Base-by-base conservation (phyloP, 2,797 vertebrate genomes). In the Fistularia commersonii region DNA sequence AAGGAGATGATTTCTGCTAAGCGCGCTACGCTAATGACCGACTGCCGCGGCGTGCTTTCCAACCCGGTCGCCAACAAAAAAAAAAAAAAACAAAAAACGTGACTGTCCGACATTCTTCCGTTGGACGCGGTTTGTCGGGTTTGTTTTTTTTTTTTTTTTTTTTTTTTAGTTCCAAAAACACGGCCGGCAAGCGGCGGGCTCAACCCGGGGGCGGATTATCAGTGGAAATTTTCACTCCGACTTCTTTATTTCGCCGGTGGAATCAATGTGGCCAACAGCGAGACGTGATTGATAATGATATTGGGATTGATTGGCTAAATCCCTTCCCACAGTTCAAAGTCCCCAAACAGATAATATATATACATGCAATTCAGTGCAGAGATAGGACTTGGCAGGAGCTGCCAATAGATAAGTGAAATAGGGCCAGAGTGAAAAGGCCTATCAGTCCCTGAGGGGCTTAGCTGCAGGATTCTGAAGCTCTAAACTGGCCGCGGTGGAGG, bases 301-400 rank as follows among this genome's bases (percentile, higher is more conserved):
- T 90, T 90, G 89, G 92, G 89, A 92, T 92, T 92, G 92, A 93
- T 92, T 86, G 87, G 84, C 89, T 88, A 93, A 95, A 93, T 93
- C 92, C 91, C 87, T 77, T 89, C 80, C 83, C 69, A 81, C 89
- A 92, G 86, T 93, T 92, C 85, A 90, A 90, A 92, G 89, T 90
- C 86, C 80, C 88, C 83, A 87, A 90, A 86, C 83, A 89, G 87
- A 87, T 87, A 86, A 79, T 86, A 76, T 88, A 79, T 84, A 84
- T 87, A 88, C 82, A 90, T 88, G 87, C 85, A 89, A 91, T 90
- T 80, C 80, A 80, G 81, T 70, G 66, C 66, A 71, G 83, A 88
- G 85, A 84, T 65, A 72, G 76, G 83, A 87, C 77, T 87, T 83
- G 90, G 86, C 76, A 88, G 84, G 75, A 85, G 77, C 74, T 89